phyloP scores from a whole-genome alignment of 2,113 vertebrate species.

The Tupaia tana region DNA sequence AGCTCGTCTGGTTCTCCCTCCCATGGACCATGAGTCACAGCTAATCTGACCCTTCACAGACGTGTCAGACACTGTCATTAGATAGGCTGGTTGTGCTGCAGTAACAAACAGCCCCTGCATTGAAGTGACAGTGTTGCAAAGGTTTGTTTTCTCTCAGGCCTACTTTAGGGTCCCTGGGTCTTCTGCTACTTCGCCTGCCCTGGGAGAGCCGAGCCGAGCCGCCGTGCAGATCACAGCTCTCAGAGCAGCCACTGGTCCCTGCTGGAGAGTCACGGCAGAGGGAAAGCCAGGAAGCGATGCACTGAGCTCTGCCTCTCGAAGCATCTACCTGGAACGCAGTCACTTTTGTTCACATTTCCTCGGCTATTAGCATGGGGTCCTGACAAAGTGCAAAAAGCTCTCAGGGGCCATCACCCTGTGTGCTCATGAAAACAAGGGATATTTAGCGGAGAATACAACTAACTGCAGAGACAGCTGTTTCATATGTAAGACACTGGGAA shows the following conservation, averaged over 20 bases:
- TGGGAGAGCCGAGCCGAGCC: too few species aligned
- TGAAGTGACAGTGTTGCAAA: background rate
- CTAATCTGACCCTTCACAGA: background rate
- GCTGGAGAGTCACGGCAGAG: background rate
- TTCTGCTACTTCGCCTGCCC: background rate
- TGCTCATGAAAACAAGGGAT: background rate
- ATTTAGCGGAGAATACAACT: background rate
- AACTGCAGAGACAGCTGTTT: background rate
- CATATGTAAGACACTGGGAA: background rate
- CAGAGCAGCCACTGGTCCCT: background rate
- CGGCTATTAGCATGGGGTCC: background rate
- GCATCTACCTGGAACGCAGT: background rate
- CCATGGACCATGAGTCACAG: too few species aligned
- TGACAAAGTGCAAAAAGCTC: background rate
- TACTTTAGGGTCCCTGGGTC: rapidly evolving
- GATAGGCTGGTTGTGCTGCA: background rate
- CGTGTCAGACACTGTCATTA: background rate
- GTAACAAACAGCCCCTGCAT: background rate
- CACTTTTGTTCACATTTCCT: background rate
- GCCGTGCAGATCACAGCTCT: background rate
- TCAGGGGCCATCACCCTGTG: background rate
- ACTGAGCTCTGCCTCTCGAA: background rate
- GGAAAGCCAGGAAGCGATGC: background rate
- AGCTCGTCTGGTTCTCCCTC: background rate
- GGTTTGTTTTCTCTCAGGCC: background rate